Evolutionary conservation across 1,140 invertebrate genomes (phyloP), one percentile per base, ranked within the genome.

Genomic region (Aphelinus atriplicis): DNA sequence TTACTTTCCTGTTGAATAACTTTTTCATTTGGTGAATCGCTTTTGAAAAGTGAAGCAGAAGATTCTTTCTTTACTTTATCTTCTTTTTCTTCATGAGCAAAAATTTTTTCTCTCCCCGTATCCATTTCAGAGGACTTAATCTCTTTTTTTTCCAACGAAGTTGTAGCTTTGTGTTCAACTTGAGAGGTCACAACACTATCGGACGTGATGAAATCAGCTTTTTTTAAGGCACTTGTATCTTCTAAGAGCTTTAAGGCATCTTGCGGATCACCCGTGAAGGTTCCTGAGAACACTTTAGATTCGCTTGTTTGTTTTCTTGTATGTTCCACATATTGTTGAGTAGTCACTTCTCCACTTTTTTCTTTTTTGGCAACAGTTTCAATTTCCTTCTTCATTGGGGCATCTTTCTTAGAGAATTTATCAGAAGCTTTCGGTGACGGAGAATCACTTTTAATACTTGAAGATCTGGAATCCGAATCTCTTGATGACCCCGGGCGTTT

Each of bases 1-100:
- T 83, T 81, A 3, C 70, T 77, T 26, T 78, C 73, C 3, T 79
- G 82, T 72, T 87, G 83, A 43, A 84, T 73, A 43, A 81, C 7
- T 3, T 77, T 83, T 73, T 88, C 81, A 2, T 81, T 79, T 0
- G 81, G 80, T 0, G 81, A 84, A 53, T 84, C 80, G 55, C 80
- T 86, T 26, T 73, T 84, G 3, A 84, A 1, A 1, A 79, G 81
- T 43, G 82, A 81, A 4, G 82, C 83, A 0, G 78, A 79, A 0
- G 78, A 80, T 51, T 84, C 81, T 55, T 87, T 86, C 43, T 78
- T 81, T 42, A 82, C 73, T 0, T 84, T 53, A 3, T 79, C 80
- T 53, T 84, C 83, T 42, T 81, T 85, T 65, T 86, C 83, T 48
- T 87, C 83, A 1, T 82, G 80, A 48, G 81, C 78, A 10, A 87